Evolutionary conservation across 2,888 invertebrate species (phyloP), one percentile per base, ranked within the genome.

Genomic region (Ptychoptera albimana): DNA sequence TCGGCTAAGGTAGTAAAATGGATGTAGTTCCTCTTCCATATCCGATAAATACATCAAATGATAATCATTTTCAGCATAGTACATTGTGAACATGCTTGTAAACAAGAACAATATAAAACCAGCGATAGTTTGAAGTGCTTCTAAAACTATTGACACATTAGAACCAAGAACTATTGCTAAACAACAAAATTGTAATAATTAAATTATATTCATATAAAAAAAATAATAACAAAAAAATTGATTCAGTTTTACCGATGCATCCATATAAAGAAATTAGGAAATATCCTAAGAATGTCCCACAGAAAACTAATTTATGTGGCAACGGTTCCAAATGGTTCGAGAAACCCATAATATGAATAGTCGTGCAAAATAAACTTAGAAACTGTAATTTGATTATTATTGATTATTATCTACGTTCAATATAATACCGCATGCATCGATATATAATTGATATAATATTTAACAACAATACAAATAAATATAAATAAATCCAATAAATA

Each of bases 231-330:
- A n/a, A n/a, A 3, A 39, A 10, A 10, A 15, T 8, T 11, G 11
- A 15, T 8, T 15, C n/a, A 2, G 10, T 35, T 39, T 39, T 44
- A 43, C 47, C 51, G 8, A 58, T 14, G 8, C 51, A 52, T 29
- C 55, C 56, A n/a, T 57, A 51, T 39, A 55, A 48, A 8, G 56
- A 51, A 9, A 55, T 50, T 4, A 55, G 10, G 5, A 53, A 50
- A 34, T 54, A 60, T 29, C 54, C 54, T 15, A 53, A 49, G 37
- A 55, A 60, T 5, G 56, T 52, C 2, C 55, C 57, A 43, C 58
- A 58, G 45, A 56, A 59, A 4, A 51, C 47, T 37, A 58, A 49
- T 9, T 54, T 46, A 49, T 57, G 55, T 1, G 54, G 52, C 3
- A 54, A 37, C 0, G 53, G 53, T 37, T 57, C 51, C 14, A n/a